Evolutionary conservation across 2,888 invertebrate species (phyloP).

Genomic region (Abscondita cerata): DNA sequence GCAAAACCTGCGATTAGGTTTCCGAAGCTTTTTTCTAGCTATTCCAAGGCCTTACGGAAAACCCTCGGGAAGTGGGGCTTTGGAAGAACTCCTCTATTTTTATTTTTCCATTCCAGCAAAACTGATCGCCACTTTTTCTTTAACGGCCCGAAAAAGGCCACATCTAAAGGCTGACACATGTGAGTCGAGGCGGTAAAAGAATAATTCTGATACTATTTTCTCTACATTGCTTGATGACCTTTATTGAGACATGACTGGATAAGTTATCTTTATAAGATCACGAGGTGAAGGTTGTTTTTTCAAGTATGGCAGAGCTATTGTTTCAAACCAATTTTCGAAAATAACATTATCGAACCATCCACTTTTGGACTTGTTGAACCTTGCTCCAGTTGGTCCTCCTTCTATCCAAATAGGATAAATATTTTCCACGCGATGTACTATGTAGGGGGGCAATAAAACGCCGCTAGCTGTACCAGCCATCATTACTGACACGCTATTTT

Average conservation of each 20-base stretch:
- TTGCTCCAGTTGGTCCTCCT: background rate
- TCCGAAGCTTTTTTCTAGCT: background rate
- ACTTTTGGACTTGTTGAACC: background rate
- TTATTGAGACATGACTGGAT: background rate
- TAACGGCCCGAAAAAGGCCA: background rate
- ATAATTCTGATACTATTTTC: background rate
- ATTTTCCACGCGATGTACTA: background rate
- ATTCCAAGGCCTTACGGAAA: background rate
- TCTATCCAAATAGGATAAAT: conserved; percentile 5
- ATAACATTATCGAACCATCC: conserved; percentile 9
- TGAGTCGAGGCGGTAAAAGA: background rate
- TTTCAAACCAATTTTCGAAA: conserved; percentile 6
- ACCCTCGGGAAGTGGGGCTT: background rate
- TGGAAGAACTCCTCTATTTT: conserved; percentile 1
- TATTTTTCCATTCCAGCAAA: background rate
- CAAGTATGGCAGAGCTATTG: background rate
- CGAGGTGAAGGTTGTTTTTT: background rate
- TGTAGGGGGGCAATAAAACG: conserved; percentile 4
- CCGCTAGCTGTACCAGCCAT: background rate
- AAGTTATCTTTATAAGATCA: background rate
- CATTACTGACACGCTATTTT: background rate
- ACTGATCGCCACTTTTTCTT: too few relatives aligned
- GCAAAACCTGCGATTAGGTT: too few relatives aligned
- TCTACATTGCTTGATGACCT: too few relatives aligned
- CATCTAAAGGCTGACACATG: background rate